Conservation (phyloP, 2,113 vertebrate genomes). For the Microcebus jonahi region DNA sequence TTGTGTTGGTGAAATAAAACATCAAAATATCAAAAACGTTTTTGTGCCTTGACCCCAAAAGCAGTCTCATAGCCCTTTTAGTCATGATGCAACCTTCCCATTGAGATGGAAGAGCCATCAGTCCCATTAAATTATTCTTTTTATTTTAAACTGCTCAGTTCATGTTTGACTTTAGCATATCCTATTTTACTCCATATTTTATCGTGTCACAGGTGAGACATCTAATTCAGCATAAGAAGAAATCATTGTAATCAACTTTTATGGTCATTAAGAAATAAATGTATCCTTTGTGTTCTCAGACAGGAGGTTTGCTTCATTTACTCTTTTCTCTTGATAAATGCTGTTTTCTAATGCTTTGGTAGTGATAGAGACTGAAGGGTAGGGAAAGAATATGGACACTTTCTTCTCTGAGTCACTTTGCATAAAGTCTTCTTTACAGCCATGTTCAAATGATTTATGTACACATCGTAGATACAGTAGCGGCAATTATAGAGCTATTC, state of each 20-base stretch:
- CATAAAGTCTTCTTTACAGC: constrained; percentile 53
- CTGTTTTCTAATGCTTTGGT: constrained; percentile 58
- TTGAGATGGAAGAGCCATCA: background rate
- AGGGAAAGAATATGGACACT: constrained; percentile 18
- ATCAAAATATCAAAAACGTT: constrained; percentile 12
- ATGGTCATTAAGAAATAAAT: constrained; percentile 36
- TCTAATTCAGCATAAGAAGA: constrained; percentile 19
- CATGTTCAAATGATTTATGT: constrained; percentile 60
- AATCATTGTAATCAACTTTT: constrained; percentile 14
- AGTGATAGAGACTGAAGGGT: background rate
- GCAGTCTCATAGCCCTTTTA: background rate
- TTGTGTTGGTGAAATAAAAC: constrained; percentile 14
- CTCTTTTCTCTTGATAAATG: constrained; percentile 57
- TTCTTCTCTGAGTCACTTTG: constrained; percentile 43
- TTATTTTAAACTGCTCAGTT: background rate
- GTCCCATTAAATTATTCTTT: background rate
- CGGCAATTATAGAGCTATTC: constrained; percentile 44
- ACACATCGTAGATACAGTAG: background rate
- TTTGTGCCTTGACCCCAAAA: background rate
- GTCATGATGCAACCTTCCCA: background rate
- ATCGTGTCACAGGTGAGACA: constrained; percentile 32
- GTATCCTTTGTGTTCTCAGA: constrained; percentile 26
- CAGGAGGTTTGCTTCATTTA: constrained; percentile 47
- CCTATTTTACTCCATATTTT: background rate
- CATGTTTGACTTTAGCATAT: background rate